Base-by-base conservation (phyloP, 1,140 invertebrate species). In the Maconellicoccus hirsutus region DNA sequence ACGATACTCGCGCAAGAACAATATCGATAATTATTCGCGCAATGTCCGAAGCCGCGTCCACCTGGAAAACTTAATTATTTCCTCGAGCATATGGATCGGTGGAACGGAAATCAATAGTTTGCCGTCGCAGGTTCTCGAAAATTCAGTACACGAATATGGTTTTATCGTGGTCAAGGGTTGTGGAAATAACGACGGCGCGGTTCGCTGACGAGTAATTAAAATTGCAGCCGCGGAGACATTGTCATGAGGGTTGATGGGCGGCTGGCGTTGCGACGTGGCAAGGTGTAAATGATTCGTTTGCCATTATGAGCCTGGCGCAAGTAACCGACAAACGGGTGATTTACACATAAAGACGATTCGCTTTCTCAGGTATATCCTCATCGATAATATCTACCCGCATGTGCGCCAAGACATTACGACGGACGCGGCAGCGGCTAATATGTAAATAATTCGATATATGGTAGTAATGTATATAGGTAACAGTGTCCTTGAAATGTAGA, bases 21-120 rank as follows among this genome's bases (percentile, higher is more conserved):
- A 52, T 52, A 52, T 52, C 42, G 42, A 52, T 52, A 52, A 52
- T 52, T 52, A 52, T 52, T 52, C 42, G 42, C 42, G 42, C n/a
- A 52, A 52, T 52, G 42, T 52, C 42, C 42, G 42, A 52, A 16
- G 6, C n/a, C 42, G 4, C n/a, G 42, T 52, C 42, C 42, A 52
- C 42, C 42, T 52, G 42, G 42, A 52, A 14, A 19, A 19, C n/a
- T 52, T 52, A 52, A 52, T 52, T 52, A 52, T 52, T 52, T 52
- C 42, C 42, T 52, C n/a, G 29, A 33, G 4, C 29, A 33, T 33
- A 33, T 33, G 29, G 29, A 33, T 33, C 3, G 4, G 29, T 33
- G 42, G 6, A 52, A 52, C 42, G 42, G 42, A 52, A 52, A 52
- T 52, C 42, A 33, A 33, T 33, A 33, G 29, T 33, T 33, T 33